Evolutionary conservation across 2,797 vertebrate genomes (phyloP).

Genomic region (Cichlasoma orientale): DNA sequence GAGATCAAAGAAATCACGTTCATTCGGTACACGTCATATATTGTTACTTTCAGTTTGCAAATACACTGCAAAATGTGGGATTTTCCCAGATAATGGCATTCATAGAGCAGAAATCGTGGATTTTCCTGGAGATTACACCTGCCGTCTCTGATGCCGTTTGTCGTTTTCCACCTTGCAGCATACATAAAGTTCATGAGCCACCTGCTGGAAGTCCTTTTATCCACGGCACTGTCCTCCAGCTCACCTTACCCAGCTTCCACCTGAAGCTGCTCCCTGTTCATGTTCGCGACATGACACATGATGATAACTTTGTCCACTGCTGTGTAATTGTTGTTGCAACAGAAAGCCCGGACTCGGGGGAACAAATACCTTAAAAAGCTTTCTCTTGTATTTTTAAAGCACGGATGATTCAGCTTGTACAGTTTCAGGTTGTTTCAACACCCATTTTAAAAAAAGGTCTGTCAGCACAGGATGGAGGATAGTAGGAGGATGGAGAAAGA

Average conservation of each 20-base stretch:
- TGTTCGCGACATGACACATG: neutral
- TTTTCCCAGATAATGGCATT: neutral
- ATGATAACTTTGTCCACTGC: neutral
- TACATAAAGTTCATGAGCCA: conserved; percentile 11
- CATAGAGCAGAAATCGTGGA: neutral
- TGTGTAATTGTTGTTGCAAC: neutral
- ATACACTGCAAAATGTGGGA: neutral
- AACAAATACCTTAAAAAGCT: conserved; percentile 26
- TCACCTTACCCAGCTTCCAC: neutral
- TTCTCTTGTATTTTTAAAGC: neutral
- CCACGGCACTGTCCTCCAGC: neutral
- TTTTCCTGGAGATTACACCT: neutral
- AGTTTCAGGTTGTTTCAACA: conserved; percentile 1
- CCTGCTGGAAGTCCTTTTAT: conserved; percentile 17
- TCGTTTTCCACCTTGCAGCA: conserved; percentile 9
- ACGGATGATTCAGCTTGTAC: neutral
- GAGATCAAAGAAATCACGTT: neutral
- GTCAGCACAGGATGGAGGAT: conserved; percentile 62
- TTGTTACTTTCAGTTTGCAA: neutral
- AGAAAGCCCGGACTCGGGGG: conserved; percentile 2
- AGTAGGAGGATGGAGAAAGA: conserved; percentile 21
- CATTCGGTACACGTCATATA: neutral
- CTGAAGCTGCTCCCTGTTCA: neutral
- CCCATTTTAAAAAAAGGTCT: conserved; percentile 2
- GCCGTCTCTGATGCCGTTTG: neutral